phyloP scores from a whole-genome alignment of 2,113 vertebrate species.

The Anguilla rostrata region DNA sequence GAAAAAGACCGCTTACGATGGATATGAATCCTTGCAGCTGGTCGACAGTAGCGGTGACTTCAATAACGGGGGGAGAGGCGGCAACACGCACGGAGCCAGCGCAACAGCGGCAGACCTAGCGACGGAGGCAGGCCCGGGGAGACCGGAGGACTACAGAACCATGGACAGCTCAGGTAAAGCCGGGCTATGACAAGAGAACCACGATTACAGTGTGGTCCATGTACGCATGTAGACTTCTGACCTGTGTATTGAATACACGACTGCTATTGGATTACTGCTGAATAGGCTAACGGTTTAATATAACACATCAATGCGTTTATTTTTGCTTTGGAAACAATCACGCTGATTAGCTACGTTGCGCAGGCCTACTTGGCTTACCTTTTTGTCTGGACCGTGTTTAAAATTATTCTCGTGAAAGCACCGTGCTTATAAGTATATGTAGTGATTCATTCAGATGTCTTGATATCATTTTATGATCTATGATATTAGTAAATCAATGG shows the following conservation, averaged over 20 bases:
- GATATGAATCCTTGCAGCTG: conserved; percentile 94
- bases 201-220: not conserved
- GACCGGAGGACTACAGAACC: conserved; percentile 83
- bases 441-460: not conserved
- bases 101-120: conserved; percentile 63
- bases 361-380: too few relatives aligned
- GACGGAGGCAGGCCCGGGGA: conserved; percentile 65
- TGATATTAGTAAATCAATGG: not conserved
- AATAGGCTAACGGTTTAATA: not conserved
- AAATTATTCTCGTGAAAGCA: not conserved
- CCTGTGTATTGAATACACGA: not conserved
- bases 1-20: conserved; percentile 88
- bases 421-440: not conserved
- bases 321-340: not conserved
- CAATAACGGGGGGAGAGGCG: conserved; percentile 62
- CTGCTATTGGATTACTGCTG: not conserved
- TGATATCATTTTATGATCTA: not conserved
- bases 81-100: conserved; percentile 66
- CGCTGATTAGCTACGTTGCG: not conserved
- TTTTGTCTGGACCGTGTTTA: too few relatives aligned
- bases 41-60: conserved; percentile 89
- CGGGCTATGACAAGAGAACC: not conserved
- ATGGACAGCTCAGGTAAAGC: conserved; percentile 93
- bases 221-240: not conserved
- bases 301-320: not conserved